Evolutionary conservation across 2,113 vertebrate species (phyloP), one percentile per base, ranked within the genome.

Genomic region (Willisornis vidua): DNA sequence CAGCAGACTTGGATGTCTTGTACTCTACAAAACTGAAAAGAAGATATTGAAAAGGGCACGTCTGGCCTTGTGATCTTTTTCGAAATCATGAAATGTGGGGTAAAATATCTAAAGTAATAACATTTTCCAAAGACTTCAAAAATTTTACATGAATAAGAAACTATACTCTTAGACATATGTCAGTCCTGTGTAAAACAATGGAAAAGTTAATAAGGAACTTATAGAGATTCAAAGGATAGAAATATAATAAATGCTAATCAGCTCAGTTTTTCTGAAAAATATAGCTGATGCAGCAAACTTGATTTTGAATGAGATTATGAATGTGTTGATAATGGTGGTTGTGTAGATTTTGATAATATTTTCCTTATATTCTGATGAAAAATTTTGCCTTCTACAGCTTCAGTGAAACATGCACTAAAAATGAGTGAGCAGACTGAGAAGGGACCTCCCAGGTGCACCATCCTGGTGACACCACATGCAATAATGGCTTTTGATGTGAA

Each of bases 161-260:
- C 7, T 20, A 14, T 33, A 46, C 19, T 39, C 37, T 83, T 52
- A 76, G 46, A 46, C 48, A 83, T 58, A 29, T 6, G 1, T 19
- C 41, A 67, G 31, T 76, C 48, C 72, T 48, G 18, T 73, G 33
- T 37, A 94, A 81, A 92, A 90, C 78, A 89, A 89, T 89, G 62
- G 57, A 46, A 81, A 92, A 87, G 19, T 79, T 93, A 88, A 92
- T 89, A 85, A 54, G 37, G 65, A 26, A 76, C 81, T 94, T 75
- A 92, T 81, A 87, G 85, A 51, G 39, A 75, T 85, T 92, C 58
- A 72, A 78, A 86, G 59, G 62, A 35, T 33, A 86, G 72, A 80
- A 85, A 77, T 84, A 72, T 49, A 86, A 88, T 92, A 74, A 83
- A 86, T 81, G 79, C 24, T 88, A 88, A 95, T 80, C 33, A 74